phyloP scores from a whole-genome alignment of 35 echinoderm and acorn worm species.

The Heliocidaris tuberculata region DNA sequence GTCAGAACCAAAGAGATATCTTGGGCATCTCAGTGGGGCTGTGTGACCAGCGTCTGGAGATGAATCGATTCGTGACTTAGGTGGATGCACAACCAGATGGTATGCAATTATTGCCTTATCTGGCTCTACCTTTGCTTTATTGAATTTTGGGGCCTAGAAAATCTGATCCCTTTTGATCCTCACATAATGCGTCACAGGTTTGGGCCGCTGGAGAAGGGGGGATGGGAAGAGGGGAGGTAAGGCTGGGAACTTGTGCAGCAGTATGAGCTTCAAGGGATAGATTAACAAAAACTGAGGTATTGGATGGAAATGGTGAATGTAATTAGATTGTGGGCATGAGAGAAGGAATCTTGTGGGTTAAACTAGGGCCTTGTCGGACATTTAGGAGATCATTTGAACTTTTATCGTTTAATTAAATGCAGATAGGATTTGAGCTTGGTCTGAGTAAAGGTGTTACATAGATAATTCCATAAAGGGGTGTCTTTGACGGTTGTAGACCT shows the following conservation, averaged over 20 bases:
- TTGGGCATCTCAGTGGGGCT: neutral
- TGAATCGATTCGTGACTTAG: neutral
- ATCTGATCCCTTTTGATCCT: neutral
- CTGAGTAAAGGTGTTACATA: neutral
- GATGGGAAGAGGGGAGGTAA: neutral
- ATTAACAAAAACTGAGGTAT: neutral
- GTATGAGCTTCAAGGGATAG: too few species aligned
- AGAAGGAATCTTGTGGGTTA: neutral
- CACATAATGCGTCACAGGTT: neutral
- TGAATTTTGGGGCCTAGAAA: neutral
- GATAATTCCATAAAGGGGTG: neutral
- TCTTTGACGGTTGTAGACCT: neutral
- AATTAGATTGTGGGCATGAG: neutral
- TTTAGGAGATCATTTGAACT: neutral
- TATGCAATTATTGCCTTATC: conserved; percentile 13
- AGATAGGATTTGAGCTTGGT: neutral
- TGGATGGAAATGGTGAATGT: neutral
- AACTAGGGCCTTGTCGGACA: neutral
- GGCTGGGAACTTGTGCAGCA: neutral
- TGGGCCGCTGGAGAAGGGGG: neutral
- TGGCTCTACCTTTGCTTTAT: neutral
- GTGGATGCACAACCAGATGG: neutral
- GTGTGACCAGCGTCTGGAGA: neutral
- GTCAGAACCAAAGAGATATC: conserved; percentile 4
- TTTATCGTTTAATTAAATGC: neutral